Evolutionary conservation across 2,888 invertebrate species (phyloP), one percentile per base, ranked within the genome.

Genomic region (Ferrisia virgata): DNA sequence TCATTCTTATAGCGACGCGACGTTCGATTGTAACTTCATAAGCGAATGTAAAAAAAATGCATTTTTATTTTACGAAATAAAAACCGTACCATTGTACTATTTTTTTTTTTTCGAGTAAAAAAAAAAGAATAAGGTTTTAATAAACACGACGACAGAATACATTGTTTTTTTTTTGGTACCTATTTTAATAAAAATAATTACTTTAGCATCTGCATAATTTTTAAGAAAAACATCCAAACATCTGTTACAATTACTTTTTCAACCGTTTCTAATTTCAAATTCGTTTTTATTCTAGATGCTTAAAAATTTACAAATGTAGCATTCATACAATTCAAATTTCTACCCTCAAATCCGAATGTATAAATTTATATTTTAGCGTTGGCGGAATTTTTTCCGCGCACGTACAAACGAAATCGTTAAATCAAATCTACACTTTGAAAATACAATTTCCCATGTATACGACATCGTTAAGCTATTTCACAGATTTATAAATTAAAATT

Each of bases 381-480:
- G 25, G 58, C 13, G 58, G 25, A 64, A 64, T 28, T 64, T 64
- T 58, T 13, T 28, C 28, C 15, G 1, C 47, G 58, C 15, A 3
- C 47, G 58, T 64, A 64, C 58, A 64, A 64, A 64, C 58, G 58
- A 64, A 64, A 64, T 64, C 58, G 58, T 25, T 64, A 64, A 64
- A 64, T 64, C 28, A 64, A 64, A 64, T 64, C 58, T 64, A 28
- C 28, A 11, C 58, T n/a, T 64, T 13, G 58, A 64, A 28, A 64
- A 64, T 25, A 64, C 58, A 64, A 64, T 64, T 64, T 64, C 28
- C 58, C n/a, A n/a, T n/a, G n/a, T n/a, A n/a, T 47, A 64, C 28
- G 58, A 64, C 58, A 28, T 64, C 58, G 58, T 64, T 64, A 64
- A 64, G 58, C 25, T 64, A 64, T 64, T 64, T 64, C 58, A 28